Evolutionary conservation across 35 echinoderm and acorn worm genomes (phyloP), one percentile per base, ranked within the genome.

Genomic region (Patiria miniata): DNA sequence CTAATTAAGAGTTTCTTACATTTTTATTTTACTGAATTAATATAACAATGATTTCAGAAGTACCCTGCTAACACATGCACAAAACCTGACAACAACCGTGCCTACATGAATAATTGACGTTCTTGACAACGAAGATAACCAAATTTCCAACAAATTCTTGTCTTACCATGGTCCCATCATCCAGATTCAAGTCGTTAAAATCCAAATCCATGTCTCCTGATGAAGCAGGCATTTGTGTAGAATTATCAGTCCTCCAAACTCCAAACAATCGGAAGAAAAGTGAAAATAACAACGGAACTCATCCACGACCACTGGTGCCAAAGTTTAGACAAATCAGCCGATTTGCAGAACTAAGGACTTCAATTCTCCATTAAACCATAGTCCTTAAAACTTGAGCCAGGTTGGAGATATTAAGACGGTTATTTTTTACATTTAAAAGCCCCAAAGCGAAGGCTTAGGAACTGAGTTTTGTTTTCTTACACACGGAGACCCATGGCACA

Each of bases 161-260:
- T 47, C 65, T 73, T 73, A 73, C 65, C 65, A 73, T 73, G 19
- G 65, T 73, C 34, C 65, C 65, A 73, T 73, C 65, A 73, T 73
- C 65, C 21, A 73, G 65, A 73, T 73, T 73, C 26, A 73, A 32
- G 34, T 73, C 65, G 34, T 73, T 73, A 73, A 73, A 73, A 73
- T 73, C 65, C 14, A 73, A 23, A 14, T 73, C 65, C 65, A 73
- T 73, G 2, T 73, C 65, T 73, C 65, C 34, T 30, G 65, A 73
- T 73, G 65, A 73, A 26, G 65, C 65, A 73, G 65, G 65, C 65
- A 73, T 73, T 73, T 26, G 65, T 7, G 65, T 23, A 73, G 65
- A 7, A 14, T 61, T 36, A 10, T 73, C 26, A 47, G 42, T 73
- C 34, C 34, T 73, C 19, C 0, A 10, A 32, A 73, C 65, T 30